Base-by-base conservation (phyloP, 2,888 invertebrate genomes). In the Tiphia femorata region DNA sequence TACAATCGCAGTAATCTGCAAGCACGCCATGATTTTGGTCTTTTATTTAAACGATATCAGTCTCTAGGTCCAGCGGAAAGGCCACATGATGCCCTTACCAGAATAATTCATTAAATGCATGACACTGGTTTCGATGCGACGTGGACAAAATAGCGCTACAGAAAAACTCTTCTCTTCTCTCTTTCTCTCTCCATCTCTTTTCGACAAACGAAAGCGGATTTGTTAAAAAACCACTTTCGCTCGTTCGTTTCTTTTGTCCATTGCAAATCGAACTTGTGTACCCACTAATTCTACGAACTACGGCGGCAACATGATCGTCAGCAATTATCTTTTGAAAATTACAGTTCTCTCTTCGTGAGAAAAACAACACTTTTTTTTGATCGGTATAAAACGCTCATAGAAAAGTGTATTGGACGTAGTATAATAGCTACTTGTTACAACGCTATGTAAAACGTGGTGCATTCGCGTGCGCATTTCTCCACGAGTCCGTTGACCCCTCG, bases 371-470 rank as follows among this genome's bases (percentile, higher is more conserved):
- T 62, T 62, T 73, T 62, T 73, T 76, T 77, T 73, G 70, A 73
- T 78, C 77, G 73, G 79, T 79, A 79, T 77, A 79, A 79, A 79
- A 79, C 70, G 70, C 69, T 77, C 73, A 76, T 78, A 79, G 75
- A 79, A 79, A 78, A 79, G 70, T 77, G 66, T 67, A 64, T 57
- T 68, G 72, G 72, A 72, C 69, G 72, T 70, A 68, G 62, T 70
- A 70, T 62, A 65, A 33, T 62, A 64, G 67, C 62, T 57, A 38
- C 58, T n/a, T n/a, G 63, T 68, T 33, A 33, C 12, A 67, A 61
- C 49, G 48, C 70, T 70, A 70, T 65, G 42, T n/a, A n/a, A 63
- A 70, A 66, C 61, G 52, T 52, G 61, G 70, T 56, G 49, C 55
- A 63, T 55, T 62, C 55, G 64, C n/a, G 59, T 69, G 67, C 58